Evolutionary conservation across 2,113 vertebrate genomes (phyloP).

Genomic region (Psittacula cyanocephala): DNA sequence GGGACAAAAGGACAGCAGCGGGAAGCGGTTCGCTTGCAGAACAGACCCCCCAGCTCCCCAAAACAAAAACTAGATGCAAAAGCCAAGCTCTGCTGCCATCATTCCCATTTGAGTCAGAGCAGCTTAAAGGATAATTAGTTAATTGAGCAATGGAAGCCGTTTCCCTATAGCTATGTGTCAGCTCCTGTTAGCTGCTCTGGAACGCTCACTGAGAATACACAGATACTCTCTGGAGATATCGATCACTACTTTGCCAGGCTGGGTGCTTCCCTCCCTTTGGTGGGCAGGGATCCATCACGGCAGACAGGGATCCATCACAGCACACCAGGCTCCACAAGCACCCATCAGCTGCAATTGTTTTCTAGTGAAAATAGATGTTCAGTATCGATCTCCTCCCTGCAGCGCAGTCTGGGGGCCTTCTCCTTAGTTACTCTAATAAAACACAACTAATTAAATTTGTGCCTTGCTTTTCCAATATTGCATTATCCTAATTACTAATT

Average conservation of each 20-base stretch:
- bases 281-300: background rate
- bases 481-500: slow-evolving; percentile 27
- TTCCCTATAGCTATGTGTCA: slow-evolving; percentile 51
- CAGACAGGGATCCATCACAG: too few relatives aligned
- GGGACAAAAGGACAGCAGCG: background rate
- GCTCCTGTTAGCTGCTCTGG: background rate
- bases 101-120: background rate
- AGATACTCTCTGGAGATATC: slow-evolving; percentile 13
- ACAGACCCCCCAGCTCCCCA: background rate
- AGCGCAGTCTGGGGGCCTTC: background rate
- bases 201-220: background rate
- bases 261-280: background rate
- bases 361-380: slow-evolving; percentile 60
- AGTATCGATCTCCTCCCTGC: slow-evolving; percentile 27
- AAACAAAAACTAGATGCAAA: background rate
- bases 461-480: slow-evolving; percentile 22
- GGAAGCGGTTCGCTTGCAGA: background rate
- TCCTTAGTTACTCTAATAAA: slow-evolving; percentile 64
- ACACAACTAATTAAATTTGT: slow-evolving; percentile 32
- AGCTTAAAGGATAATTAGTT: slow-evolving; percentile 6
- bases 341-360: slow-evolving; percentile 32
- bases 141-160: slow-evolving; percentile 10
- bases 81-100: background rate
- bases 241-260: slow-evolving; percentile 27
- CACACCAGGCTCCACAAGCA: background rate